Percentiles rank a stretch among this genome's conserved stretches.
Conservation (phyloP, 1,140 invertebrate species). For the Heliconius himera region DNA sequence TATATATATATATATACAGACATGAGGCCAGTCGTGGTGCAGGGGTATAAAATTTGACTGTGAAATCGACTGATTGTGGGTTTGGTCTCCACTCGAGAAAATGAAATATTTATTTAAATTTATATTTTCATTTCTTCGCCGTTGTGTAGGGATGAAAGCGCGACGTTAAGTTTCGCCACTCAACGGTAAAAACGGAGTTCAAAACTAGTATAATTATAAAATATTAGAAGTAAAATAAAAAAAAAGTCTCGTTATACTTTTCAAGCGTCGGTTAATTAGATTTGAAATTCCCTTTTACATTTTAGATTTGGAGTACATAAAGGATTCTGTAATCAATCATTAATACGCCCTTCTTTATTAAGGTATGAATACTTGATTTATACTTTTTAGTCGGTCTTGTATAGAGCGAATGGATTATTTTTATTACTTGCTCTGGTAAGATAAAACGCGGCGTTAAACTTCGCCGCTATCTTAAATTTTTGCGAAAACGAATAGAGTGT, state of each 20-base stretch:
- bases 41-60: too few species aligned
- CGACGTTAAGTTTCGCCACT: too few species aligned
- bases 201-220: neutral
- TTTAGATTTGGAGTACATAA: neutral
- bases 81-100: too few species aligned
- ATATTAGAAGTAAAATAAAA: neutral
- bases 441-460: neutral
- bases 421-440: neutral
- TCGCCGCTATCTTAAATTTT: neutral
- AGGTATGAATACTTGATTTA: neutral
- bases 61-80: too few species aligned
- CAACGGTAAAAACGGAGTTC: too few species aligned
- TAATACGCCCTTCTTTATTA: neutral
- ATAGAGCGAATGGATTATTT: neutral
- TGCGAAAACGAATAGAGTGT: too few species aligned
- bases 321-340: neutral
- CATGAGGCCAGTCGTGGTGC: too few species aligned
- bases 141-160: too few species aligned
- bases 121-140: too few species aligned
- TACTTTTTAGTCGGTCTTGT: neutral
- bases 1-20: too few species aligned
- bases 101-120: too few species aligned
- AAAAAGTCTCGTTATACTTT: neutral
- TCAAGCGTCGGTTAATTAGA: neutral
- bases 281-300: conserved; percentile 1